Conservation (phyloP, 2,113 vertebrate species). For the Entomyzon cyanotis region DNA sequence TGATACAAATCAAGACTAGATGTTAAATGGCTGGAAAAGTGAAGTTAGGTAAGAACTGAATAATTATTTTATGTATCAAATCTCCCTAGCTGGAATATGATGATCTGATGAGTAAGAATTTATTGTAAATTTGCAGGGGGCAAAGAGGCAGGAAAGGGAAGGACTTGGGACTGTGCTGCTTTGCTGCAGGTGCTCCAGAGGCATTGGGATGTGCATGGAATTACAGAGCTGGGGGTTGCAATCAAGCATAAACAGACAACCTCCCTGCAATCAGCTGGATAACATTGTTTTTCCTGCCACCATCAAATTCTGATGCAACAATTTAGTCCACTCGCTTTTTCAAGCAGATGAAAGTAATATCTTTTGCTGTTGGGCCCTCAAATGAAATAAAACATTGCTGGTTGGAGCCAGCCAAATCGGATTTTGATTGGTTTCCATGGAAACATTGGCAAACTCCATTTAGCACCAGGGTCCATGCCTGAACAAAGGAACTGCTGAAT, state of each 20-base stretch:
- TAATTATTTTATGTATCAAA: neutral
- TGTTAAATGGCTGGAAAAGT: neutral
- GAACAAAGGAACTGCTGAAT: conserved; percentile 26
- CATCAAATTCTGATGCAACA: neutral
- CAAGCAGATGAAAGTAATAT: conserved; percentile 16
- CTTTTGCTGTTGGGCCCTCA: neutral
- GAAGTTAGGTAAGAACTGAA: neutral
- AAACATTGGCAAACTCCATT: conserved; percentile 47
- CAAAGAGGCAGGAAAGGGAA: neutral
- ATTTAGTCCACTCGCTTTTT: conserved; percentile 1
- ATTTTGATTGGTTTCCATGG: conserved; percentile 62
- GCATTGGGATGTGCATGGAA: neutral
- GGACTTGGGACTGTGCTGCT: neutral
- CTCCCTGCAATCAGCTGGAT: neutral
- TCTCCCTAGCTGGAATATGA: neutral
- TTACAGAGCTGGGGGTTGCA: neutral
- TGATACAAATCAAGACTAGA: neutral
- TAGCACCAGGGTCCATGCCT: conserved; percentile 8
- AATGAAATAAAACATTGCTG: conserved; percentile 46
- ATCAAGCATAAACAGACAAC: neutral
- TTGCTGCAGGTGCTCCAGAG: neutral
- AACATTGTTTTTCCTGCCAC: neutral
- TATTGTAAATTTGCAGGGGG: neutral
- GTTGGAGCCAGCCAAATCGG: conserved; percentile 32
- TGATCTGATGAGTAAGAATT: neutral